Evolutionary conservation across 1,140 invertebrate species (phyloP).

Genomic region (Apis cerana): DNA sequence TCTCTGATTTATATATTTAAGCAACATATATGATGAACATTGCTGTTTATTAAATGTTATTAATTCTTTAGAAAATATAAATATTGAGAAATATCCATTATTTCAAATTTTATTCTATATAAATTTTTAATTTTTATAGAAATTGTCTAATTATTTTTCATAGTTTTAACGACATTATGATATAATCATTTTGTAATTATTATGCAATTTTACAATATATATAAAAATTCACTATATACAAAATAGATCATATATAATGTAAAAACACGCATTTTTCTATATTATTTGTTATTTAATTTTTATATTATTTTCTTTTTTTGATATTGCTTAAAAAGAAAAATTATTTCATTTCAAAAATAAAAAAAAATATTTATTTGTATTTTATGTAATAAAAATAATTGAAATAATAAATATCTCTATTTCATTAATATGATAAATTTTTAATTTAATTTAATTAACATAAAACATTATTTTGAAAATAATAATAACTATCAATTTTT

Average conservation of each 20-base stretch:
- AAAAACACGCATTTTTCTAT: constrained; percentile 41
- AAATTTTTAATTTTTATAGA: constrained; percentile 40
- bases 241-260: constrained; percentile 50
- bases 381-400: constrained; percentile 5
- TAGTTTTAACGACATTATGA: constrained; percentile 7
- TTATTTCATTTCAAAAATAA: not conserved
- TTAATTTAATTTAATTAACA: not conserved
- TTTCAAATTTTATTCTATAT: constrained; percentile 19
- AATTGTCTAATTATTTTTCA: constrained; percentile 22
- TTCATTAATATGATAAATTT: not conserved
- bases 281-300: constrained; percentile 1
- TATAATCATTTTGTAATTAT: constrained; percentile 2
- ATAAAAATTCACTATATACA: constrained; percentile 59
- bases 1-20: not conserved
- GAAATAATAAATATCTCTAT: constrained; percentile 2
- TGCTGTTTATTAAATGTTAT: not conserved
- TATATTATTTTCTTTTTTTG: not conserved
- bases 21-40: constrained; percentile 17
- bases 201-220: constrained; percentile 30
- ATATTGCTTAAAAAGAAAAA: constrained; percentile 11
- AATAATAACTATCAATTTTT: not conserved
- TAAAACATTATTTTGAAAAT: not conserved
- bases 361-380: not conserved
- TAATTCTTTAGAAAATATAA: constrained; percentile 35
- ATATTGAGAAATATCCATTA: constrained; percentile 32